phyloP scores from a whole-genome alignment of 2,797 vertebrate species.

The Falco peregrinus region DNA sequence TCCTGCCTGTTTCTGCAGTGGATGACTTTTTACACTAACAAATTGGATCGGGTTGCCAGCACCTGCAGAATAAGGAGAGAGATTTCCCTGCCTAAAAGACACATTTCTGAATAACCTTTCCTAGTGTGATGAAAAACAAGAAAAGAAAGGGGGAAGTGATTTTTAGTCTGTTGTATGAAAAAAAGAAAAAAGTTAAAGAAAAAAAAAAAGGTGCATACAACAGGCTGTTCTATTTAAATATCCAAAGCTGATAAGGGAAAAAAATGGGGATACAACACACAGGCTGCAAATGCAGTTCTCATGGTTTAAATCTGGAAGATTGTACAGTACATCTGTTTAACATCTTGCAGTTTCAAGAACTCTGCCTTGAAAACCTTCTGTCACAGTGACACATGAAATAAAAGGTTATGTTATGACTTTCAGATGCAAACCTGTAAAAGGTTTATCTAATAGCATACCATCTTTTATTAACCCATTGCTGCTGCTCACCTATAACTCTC shows the following conservation, averaged over 20 bases:
- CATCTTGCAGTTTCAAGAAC: slow-evolving; percentile 77
- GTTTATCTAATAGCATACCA: slow-evolving; percentile 67
- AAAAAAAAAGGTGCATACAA: background rate
- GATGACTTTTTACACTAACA: slow-evolving; percentile 47
- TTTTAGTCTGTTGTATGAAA: slow-evolving; percentile 23
- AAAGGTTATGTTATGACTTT: slow-evolving; percentile 80
- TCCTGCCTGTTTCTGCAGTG: slow-evolving; percentile 53
- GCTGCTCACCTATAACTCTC: slow-evolving; percentile 46
- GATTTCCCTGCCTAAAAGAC: slow-evolving; percentile 4
- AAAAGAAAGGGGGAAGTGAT: background rate
- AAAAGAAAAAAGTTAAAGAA: background rate
- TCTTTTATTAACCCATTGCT: slow-evolving; percentile 70
- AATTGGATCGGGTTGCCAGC: slow-evolving; percentile 53
- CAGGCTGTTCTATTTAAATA: slow-evolving; percentile 39
- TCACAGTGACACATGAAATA: slow-evolving; percentile 73
- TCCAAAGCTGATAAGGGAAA: slow-evolving; percentile 67
- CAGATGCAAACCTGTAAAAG: slow-evolving; percentile 77
- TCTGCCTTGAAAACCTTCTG: slow-evolving; percentile 75
- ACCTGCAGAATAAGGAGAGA: slow-evolving; percentile 55
- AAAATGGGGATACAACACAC: slow-evolving; percentile 46
- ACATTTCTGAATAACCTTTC: slow-evolving; percentile 11
- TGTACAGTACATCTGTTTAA: slow-evolving; percentile 77
- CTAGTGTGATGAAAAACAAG: background rate
- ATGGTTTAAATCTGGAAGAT: slow-evolving; percentile 73
- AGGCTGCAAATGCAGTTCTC: slow-evolving; percentile 71